phyloP scores from a whole-genome alignment of 2,888 invertebrate species.

The Isoperla grammatica region DNA sequence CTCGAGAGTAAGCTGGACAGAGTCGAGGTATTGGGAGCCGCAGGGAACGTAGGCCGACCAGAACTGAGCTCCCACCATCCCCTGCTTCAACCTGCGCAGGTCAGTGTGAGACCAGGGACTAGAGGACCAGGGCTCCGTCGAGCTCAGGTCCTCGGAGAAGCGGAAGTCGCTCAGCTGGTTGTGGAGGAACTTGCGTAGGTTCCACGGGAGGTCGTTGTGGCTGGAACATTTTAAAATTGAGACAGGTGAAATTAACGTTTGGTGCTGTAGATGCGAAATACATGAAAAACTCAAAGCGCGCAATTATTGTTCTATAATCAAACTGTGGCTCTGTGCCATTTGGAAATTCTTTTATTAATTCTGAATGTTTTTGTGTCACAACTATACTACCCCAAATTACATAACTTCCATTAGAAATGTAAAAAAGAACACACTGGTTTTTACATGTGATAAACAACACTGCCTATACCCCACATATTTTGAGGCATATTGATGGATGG shows the following conservation, averaged over 20 bases:
- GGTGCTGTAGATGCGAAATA: background rate
- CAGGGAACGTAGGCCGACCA: slow-evolving; percentile 60
- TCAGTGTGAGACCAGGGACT: slow-evolving; percentile 68
- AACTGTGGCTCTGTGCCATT: too few relatives aligned
- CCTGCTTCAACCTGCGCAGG: slow-evolving; percentile 63
- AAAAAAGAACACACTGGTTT: too few relatives aligned
- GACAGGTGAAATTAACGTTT: background rate
- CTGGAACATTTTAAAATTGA: slow-evolving; percentile 37
- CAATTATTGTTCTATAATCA: too few relatives aligned
- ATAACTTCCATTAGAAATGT: too few relatives aligned
- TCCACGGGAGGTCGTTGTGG: slow-evolving; percentile 89
- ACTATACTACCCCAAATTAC: too few relatives aligned
- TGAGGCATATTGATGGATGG: too few relatives aligned
- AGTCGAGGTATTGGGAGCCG: slow-evolving; percentile 57
- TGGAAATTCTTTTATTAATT: too few relatives aligned
- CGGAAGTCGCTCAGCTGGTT: slow-evolving; percentile 77
- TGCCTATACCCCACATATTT: too few relatives aligned
- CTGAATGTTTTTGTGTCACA: too few relatives aligned
- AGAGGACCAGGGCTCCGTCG: slow-evolving; percentile 37
- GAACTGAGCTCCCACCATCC: slow-evolving; percentile 70
- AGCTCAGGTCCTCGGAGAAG: slow-evolving; percentile 37
- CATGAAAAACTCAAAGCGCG: too few relatives aligned
- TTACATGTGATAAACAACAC: too few relatives aligned
- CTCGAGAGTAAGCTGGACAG: slow-evolving; percentile 60
- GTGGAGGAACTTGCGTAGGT: slow-evolving; percentile 83